Conservation (phyloP, 2,113 vertebrate genomes). For the Hippocampus zosterae region DNA sequence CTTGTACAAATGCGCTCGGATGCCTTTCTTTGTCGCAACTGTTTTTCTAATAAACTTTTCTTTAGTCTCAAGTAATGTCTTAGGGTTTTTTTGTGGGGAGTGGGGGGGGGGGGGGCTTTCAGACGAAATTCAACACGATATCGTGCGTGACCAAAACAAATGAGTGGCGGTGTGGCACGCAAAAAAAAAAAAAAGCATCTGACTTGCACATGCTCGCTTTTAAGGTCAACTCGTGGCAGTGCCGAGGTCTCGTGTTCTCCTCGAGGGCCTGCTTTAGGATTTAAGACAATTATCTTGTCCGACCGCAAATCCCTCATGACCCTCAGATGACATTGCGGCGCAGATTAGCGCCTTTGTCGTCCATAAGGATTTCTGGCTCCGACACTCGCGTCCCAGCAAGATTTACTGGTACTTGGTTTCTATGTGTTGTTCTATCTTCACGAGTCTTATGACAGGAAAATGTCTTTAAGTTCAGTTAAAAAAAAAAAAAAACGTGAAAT, state of each 20-base stretch:
- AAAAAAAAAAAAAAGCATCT: neutral
- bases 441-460: too few relatives aligned
- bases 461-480: too few relatives aligned
- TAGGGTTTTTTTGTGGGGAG: too few relatives aligned
- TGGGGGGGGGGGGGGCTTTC: too few relatives aligned
- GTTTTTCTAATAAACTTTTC: neutral
- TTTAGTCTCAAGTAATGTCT: neutral
- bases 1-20: conserved; percentile 67
- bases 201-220: neutral
- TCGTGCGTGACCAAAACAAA: neutral
- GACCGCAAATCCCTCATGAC: neutral
- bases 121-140: too few relatives aligned
- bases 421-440: too few relatives aligned
- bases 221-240: neutral
- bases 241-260: neutral
- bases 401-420: too few relatives aligned
- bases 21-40: conserved; percentile 2
- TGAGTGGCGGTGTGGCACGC: neutral
- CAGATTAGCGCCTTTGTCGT: neutral
- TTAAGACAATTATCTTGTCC: neutral
- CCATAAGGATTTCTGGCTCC: neutral
- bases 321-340: neutral
- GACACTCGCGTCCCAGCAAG: too few relatives aligned
- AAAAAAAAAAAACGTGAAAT: too few relatives aligned
- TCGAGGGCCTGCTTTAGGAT: neutral